Evolutionary conservation across 2,888 invertebrate species (phyloP).

Genomic region (Mythimna ferrago): DNA sequence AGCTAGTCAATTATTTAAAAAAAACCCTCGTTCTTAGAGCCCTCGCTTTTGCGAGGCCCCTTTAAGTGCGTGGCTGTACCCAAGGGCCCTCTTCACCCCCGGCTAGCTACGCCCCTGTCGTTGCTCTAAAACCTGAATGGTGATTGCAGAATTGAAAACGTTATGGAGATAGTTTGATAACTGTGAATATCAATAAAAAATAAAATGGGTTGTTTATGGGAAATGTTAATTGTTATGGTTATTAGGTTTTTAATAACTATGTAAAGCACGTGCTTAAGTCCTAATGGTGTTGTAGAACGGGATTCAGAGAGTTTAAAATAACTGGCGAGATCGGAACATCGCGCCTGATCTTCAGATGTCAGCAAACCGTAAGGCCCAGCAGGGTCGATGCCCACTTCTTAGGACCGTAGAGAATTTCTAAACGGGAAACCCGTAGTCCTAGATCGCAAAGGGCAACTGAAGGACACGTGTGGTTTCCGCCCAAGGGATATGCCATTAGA

Average conservation of each 20-base stretch:
- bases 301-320: neutral
- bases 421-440: too few relatives aligned
- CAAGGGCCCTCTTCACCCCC: too few relatives aligned
- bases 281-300: slow-evolving; percentile 9
- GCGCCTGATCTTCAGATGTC: neutral
- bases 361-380: too few relatives aligned
- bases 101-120: neutral
- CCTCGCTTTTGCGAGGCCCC: too few relatives aligned
- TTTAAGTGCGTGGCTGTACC: too few relatives aligned
- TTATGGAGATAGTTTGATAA: slow-evolving; percentile 25
- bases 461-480: too few relatives aligned
- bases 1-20: too few relatives aligned
- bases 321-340: neutral
- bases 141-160: slow-evolving; percentile 26
- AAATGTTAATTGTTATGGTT: slow-evolving; percentile 33
- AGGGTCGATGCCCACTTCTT: too few relatives aligned
- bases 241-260: slow-evolving; percentile 16
- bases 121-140: slow-evolving; percentile 14
- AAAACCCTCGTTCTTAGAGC: too few relatives aligned
- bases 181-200: slow-evolving; percentile 36
- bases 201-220: slow-evolving; percentile 39
- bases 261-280: slow-evolving; percentile 20
- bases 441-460: too few relatives aligned
- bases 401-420: too few relatives aligned
- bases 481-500: too few relatives aligned